Percentiles rank a stretch among this genome's conserved stretches.
Evolutionary conservation across 2,113 vertebrate genomes (phyloP).

Genomic region (Psettodes erumei): DNA sequence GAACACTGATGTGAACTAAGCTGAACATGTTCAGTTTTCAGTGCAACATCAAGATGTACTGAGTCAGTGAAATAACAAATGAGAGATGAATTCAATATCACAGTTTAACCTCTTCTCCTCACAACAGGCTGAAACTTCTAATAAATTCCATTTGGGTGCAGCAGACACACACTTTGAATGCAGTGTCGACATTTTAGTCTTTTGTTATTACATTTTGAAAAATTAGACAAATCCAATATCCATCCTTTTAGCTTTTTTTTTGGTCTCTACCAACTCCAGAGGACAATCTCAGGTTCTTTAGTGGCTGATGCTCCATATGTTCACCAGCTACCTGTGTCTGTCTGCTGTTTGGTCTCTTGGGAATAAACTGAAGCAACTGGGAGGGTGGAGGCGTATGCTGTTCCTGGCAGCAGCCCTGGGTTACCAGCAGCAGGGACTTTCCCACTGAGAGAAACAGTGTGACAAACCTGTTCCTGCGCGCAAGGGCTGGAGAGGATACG

Average conservation of each 20-base stretch:
- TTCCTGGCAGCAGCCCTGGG: slow-evolving; percentile 29
- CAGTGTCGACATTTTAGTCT: too few relatives aligned
- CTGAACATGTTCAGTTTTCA: background rate
- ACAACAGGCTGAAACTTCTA: background rate
- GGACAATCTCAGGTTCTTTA: too few relatives aligned
- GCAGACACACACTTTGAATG: too few relatives aligned
- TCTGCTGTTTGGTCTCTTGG: slow-evolving; percentile 15
- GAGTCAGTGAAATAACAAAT: background rate
- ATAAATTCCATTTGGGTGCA: background rate
- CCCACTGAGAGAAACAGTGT: slow-evolving; percentile 9
- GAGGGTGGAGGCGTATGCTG: slow-evolving; percentile 4
- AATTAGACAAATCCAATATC: too few relatives aligned
- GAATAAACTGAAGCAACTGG: slow-evolving; percentile 9
- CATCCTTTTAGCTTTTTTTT: too few relatives aligned
- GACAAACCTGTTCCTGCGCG: slow-evolving; percentile 93
- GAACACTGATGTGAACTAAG: background rate
- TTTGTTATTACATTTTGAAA: too few relatives aligned
- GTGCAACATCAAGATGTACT: background rate
- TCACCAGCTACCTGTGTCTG: too few relatives aligned
- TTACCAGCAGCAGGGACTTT: slow-evolving; percentile 59
- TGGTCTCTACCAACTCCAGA: too few relatives aligned
- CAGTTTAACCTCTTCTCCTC: background rate
- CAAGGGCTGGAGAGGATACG: slow-evolving; percentile 91
- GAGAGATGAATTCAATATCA: background rate
- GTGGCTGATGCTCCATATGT: too few relatives aligned